Evolutionary conservation across 2,797 vertebrate genomes (phyloP), one percentile per base, ranked within the genome.

Genomic region (Mus spretus): DNA sequence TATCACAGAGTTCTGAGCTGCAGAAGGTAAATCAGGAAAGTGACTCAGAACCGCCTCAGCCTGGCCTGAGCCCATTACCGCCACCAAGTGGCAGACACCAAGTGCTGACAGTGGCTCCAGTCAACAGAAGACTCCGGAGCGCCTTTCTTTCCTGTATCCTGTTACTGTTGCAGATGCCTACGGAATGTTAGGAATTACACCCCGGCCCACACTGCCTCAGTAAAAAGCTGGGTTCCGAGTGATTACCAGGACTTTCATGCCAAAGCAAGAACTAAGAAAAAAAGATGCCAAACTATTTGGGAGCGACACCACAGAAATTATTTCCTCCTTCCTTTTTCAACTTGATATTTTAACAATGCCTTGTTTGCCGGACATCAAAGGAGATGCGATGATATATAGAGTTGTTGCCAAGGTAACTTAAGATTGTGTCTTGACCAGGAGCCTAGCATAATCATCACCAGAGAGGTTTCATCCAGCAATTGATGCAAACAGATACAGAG

Each of bases 71-170:
- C 74, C 2, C 19, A 89, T 83, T 47, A 53, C 96, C 94, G 97
- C 95, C 97, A 90, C 96, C 97, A 86, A 93, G 96, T 96, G 97
- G 95, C 79, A n/a, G 57, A 61, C 37, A 44, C 44, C 44, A 44
- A 44, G 44, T 20, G 31, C n/a, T 91, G 67, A 67, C 93, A 78
- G 0, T 26, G 47, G 12, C 47, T 72, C 1, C 0, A 77, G 2
- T 0, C 1, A 77, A 24, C 24, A 6, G 3, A 13, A 31, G 37
- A 44, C 14, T 1, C 0, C 0, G 3, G 7, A 4, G 20, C n/a
- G 74, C 31, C 93, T 74, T 70, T 26, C 72, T 12, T 31, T 70
- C 34, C 5, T 47, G 37, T 10, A 0, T 17, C 74, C 53, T 8
- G 5, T 70, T 26, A 26, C 19, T 67, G 85, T 13, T 7, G 90